Evolutionary conservation across 2,888 invertebrate genomes (phyloP), one percentile per base, ranked within the genome.

Genomic region (Lepidonotus clava): DNA sequence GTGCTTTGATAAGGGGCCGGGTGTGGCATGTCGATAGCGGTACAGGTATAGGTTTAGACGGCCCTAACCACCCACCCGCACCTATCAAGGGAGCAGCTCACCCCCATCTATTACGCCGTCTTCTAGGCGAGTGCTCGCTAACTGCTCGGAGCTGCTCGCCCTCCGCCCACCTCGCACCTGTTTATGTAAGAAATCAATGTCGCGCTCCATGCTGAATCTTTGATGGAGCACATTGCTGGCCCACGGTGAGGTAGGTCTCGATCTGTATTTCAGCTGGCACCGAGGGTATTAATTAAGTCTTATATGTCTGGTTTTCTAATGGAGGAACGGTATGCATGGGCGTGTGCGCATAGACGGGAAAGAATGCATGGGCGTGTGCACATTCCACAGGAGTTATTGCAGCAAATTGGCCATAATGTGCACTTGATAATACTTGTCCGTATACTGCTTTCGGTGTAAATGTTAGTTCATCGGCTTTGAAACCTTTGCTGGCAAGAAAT

Each of bases 101-200:
- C n/a, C n/a, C n/a, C n/a, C n/a, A n/a, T n/a, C n/a, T n/a, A n/a
- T n/a, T n/a, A n/a, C n/a, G n/a, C n/a, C n/a, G n/a, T n/a, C n/a
- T n/a, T n/a, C n/a, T n/a, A n/a, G n/a, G n/a, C n/a, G n/a, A n/a
- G n/a, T n/a, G n/a, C n/a, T n/a, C n/a, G n/a, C n/a, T n/a, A n/a
- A n/a, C n/a, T n/a, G n/a, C n/a, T n/a, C n/a, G n/a, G n/a, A n/a
- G n/a, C n/a, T n/a, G n/a, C n/a, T 14, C 61, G 24, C 38, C 71
- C 71, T 11, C 71, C 71, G n/a, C 8, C 36, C 38, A 34, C 8
- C 71, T 36, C 34, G 14, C 71, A 71, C 71, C 71, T 71, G 71
- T 38, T 18, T 8, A 11, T 34, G 71, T 36, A 34, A 71, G 71
- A 71, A 71, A 71, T 71, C 71, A 71, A 18, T 34, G 71, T 71